Evolutionary conservation across 2,888 invertebrate species (phyloP).

Genomic region (Cephonodes hylas): DNA sequence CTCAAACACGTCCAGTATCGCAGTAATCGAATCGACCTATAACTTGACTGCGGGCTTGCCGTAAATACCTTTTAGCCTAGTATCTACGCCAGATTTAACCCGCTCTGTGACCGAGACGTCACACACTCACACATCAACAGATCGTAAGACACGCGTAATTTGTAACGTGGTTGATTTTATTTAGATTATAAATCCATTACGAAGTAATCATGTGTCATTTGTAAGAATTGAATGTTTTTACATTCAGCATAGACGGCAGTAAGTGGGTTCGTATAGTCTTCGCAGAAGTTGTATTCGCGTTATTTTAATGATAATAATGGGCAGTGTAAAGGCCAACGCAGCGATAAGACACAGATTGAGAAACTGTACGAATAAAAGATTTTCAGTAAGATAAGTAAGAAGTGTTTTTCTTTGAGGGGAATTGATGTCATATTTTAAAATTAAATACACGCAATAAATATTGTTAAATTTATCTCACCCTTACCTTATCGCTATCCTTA

Average conservation of each 20-base stretch:
- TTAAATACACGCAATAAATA: too few species aligned
- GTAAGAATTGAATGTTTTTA: not conserved
- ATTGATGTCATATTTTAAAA: too few species aligned
- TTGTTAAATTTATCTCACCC: too few species aligned
- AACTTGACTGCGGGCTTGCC: conserved; percentile 53
- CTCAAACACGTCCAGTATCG: conserved; percentile 57
- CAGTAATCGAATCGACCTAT: conserved; percentile 68
- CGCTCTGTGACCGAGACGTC: conserved; percentile 19
- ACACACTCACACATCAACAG: not conserved
- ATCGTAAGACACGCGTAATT: not conserved
- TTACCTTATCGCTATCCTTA: too few species aligned
- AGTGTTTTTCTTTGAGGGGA: too few species aligned
- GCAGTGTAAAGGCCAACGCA: not conserved
- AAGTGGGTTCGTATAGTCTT: not conserved
- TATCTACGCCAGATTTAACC: conserved; percentile 58
- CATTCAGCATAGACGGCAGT: not conserved
- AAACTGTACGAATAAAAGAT: too few species aligned
- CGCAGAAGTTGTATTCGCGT: too few species aligned
- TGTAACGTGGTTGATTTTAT: not conserved
- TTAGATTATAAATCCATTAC: not conserved
- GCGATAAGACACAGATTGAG: too few species aligned
- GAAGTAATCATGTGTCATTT: not conserved
- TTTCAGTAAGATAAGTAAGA: too few species aligned
- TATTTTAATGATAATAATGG: not conserved
- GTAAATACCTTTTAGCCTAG: conserved; percentile 64